These are phyloP conservation scores for Pongo abelii DNA, from an alignment of 2,113 vertebrate genomes.

Conservation along the genomic window DNA sequence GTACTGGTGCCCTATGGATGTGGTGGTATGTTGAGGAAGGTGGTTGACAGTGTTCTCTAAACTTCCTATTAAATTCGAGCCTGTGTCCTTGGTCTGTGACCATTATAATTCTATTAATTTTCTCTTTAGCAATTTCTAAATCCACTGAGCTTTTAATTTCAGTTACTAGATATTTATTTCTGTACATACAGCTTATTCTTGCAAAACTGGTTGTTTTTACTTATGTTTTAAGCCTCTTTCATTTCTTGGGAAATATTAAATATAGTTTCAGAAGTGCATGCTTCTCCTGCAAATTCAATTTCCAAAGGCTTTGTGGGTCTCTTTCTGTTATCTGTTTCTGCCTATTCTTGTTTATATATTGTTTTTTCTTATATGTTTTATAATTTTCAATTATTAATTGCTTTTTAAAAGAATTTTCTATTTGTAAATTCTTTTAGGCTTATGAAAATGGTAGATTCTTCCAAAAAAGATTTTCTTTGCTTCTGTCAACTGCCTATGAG, in stretches of 20 bases:
- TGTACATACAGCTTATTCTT: not conserved
- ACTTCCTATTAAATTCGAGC: not conserved
- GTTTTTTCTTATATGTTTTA: not conserved
- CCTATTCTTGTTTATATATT: not conserved
- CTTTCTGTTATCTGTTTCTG: not conserved
- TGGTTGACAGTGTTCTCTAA: not conserved
- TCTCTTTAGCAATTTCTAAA: not conserved
- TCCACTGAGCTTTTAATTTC: not conserved
- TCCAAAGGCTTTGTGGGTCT: not conserved
- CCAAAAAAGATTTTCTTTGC: not conserved
- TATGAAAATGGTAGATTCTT: not conserved
- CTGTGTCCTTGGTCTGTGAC: not conserved
- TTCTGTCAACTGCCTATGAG: not conserved
- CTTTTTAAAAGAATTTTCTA: not conserved
- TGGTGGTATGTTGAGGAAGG: too few species aligned
- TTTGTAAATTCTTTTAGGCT: not conserved
- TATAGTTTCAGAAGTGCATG: not conserved
- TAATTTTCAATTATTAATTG: not conserved
- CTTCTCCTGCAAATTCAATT: not conserved
- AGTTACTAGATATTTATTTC: not conserved
- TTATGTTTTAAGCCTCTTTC: not conserved
- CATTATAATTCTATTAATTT: not conserved
- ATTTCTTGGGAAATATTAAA: not conserved
- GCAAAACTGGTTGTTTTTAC: not conserved
- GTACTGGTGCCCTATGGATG: too few species aligned